Base-by-base conservation (phyloP, 2,113 vertebrate species). In the Grus americana region DNA sequence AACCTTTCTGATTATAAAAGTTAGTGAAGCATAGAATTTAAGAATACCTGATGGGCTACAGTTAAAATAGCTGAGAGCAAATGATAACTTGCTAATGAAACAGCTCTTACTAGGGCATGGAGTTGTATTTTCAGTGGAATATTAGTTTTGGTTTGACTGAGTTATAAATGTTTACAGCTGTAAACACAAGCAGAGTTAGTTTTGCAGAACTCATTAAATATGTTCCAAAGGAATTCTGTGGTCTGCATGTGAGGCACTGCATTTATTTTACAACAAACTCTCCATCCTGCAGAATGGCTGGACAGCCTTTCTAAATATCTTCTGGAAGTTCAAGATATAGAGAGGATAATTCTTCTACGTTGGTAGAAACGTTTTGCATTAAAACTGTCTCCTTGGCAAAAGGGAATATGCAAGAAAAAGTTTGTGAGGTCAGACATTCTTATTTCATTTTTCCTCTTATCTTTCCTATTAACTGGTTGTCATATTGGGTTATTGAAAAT, bases 111-210 rank as follows among this genome's bases (percentile, higher is more conserved):
- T 78, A 12, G 20, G 44, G 44, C 34, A 32, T 11, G 65, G 52
- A 81, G 29, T 59, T 89, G 26, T 75, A 65, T 94, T 93, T 92
- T 92, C 32, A 75, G 58, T 59, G 78, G 47, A 81, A 57, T 92
- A 84, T n/a, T 95, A 23, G 32, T 81, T 96, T 95, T 85, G 12
- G 40, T 91, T 91, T 92, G 80, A 67, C 68, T 72, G 29, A 91
- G 20, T 89, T 93, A 19, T 63, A 85, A 87, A 71, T 47, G 34
- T 68, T 88, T 89, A 36, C 52, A 61, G 21, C 54, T 89, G 54
- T 47, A 84, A 89, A 68, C 66, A 68, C 57, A 78, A 74, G 36
- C 0, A 0, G 58, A 74, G n/a, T 70, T 89, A 10, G 52, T 94
- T 92, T 88, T 72, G 38, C 46, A 47, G 55, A 88, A 36, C 62